Evolutionary conservation across 2,113 vertebrate genomes (phyloP), one percentile per base, ranked within the genome.

Genomic region (Lophochroa leadbeateri): DNA sequence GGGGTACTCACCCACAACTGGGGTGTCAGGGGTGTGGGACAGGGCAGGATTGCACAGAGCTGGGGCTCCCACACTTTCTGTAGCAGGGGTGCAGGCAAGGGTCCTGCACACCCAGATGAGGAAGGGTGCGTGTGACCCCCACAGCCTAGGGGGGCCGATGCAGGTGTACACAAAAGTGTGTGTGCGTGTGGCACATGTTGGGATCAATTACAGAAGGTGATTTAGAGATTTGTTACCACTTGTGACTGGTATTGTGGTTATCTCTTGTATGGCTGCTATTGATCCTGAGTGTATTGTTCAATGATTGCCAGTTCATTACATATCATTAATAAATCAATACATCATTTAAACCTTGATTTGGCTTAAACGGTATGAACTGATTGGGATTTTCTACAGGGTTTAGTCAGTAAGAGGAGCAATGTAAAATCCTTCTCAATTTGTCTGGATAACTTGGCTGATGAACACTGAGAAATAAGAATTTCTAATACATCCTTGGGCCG

Each of bases 81-180:
- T 19, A n/a, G 61, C n/a, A 83, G 28, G 29, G 23, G 14, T 15
- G 39, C 1, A 2, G 39, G 35, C 25, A 80, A n/a, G 20, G 4
- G 6, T 47, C 29, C 63, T 39, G 14, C 19, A 33, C 0, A 0
- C n/a, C 47, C 24, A 9, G 12, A 14, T 0, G 1, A 53, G n/a
- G 24, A 43, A 31, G 17, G 16, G 3, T 1, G 0, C 7, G 9
- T n/a, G n/a, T 23, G 41, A 67, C 24, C 11, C 49, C 31, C 35
- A 31, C 37, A 44, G 43, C 28, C 9, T 58, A 61, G 39, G 10
- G 39, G 41, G 5, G 5, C 14, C 5, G 1, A 1, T 47, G 7
- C 15, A 37, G 35, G 19, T 7, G 23, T 4, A 8, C 13, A 17
- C 17, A 61, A 21, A 55, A 12, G 5, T 23, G 33, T 41, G 10